phyloP scores from a whole-genome alignment of 2,888 invertebrate species.

The Disparrhopalites patrizii region DNA sequence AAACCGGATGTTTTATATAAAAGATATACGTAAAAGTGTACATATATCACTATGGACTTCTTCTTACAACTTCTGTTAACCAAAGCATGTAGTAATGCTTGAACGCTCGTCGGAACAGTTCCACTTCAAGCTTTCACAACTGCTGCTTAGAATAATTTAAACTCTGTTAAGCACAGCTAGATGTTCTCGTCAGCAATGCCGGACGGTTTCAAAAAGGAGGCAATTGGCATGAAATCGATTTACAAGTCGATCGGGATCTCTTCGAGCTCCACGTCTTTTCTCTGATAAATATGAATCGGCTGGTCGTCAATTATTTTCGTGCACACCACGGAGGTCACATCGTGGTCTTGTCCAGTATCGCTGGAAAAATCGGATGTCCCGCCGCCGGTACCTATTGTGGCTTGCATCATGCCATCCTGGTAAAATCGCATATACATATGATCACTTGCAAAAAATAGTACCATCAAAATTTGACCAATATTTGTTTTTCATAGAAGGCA shows the following conservation, averaged over 20 bases:
- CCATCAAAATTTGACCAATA: not conserved
- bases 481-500: too few relatives aligned
- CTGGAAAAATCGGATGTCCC: constrained; percentile 65
- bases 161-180: constrained; percentile 55
- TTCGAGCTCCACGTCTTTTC: constrained; percentile 73
- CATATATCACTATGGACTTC: too few relatives aligned
- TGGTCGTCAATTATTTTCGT: constrained; percentile 64
- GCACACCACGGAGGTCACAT: constrained; percentile 61
- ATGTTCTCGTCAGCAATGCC: constrained; percentile 76
- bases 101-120: too few relatives aligned
- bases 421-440: not conserved
- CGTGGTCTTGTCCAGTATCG: constrained; percentile 69
- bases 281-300: constrained; percentile 64
- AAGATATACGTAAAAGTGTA: too few relatives aligned
- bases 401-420: not conserved
- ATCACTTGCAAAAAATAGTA: not conserved
- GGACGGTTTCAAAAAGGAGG: constrained; percentile 75
- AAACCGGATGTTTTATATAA: too few relatives aligned
- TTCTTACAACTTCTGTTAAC: too few relatives aligned
- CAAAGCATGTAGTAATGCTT: too few relatives aligned
- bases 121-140: too few relatives aligned
- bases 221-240: constrained; percentile 64
- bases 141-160: too few relatives aligned
- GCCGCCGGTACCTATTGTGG: not conserved
- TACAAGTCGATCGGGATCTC: constrained; percentile 64